A percentile compares a stretch with the other conserved stretches of the same genome.
These are phyloP conservation scores for Hylaeus anthracinus DNA, from an alignment of 1,140 invertebrate genomes.

Conservation along the genomic window DNA sequence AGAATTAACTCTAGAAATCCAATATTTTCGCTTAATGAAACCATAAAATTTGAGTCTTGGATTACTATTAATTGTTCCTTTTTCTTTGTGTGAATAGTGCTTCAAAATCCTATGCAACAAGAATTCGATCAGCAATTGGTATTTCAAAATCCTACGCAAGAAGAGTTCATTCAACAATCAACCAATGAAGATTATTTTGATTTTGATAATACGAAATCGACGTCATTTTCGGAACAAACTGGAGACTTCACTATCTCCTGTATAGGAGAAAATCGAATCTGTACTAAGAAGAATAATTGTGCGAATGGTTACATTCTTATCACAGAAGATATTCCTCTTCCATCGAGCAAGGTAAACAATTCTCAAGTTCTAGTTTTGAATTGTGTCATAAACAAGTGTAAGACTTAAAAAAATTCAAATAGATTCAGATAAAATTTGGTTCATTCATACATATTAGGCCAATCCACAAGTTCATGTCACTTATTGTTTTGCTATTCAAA, in stretches of 20 bases:
- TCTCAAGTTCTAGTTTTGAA: too few relatives aligned
- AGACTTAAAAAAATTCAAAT: too few relatives aligned
- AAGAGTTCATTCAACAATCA: neutral
- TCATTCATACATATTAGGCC: too few relatives aligned
- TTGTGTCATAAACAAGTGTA: too few relatives aligned
- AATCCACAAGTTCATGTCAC: too few relatives aligned
- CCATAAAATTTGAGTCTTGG: too few relatives aligned
- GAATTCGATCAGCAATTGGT: neutral
- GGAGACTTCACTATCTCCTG: slow-evolving; percentile 46
- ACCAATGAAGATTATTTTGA: neutral
- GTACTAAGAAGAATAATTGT: slow-evolving; percentile 38
- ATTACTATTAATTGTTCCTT: neutral
- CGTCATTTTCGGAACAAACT: neutral
- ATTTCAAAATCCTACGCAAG: neutral
- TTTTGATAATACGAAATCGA: neutral
- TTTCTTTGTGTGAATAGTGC: neutral
- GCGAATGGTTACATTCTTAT: slow-evolving; percentile 45
- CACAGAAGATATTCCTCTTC: slow-evolving; percentile 4
- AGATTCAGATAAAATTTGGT: too few relatives aligned
- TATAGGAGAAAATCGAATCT: slow-evolving; percentile 44
- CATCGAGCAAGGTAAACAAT: slow-evolving; percentile 28
- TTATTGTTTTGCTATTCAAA: too few relatives aligned
- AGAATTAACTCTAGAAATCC: neutral
- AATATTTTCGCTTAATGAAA: too few relatives aligned
- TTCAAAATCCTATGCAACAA: neutral